Base-by-base conservation (phyloP, 2,113 vertebrate species). In the Orcinus orca region DNA sequence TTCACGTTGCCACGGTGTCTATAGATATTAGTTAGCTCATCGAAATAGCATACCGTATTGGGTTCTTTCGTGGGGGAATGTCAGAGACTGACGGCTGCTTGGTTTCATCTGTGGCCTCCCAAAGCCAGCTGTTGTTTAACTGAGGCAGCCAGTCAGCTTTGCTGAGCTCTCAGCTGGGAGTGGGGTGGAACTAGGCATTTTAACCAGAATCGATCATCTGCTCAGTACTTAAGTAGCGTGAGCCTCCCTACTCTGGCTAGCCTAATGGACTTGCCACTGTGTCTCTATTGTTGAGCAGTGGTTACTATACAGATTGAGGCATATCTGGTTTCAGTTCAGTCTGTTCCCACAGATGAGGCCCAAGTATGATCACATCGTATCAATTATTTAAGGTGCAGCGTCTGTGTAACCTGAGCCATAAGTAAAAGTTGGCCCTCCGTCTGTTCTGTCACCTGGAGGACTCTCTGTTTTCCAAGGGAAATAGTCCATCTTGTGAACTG, bases 321-420 rank as follows among this genome's bases (percentile, higher is more conserved):
- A 90, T 98, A 98, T 98, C 97, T 98, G 91, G 97, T 98, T 99
- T 98, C 98, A 97, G 95, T 97, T 97, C 97, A 95, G 58, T 98
- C 98, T 98, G 98, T 97, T 98, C 76, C 88, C 90, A 88, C 98
- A 98, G 98, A 98, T 98, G 98, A 99, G 98, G 85, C 95, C 97
- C 65, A 44, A 96, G 88, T 97, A 97, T 98, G 98, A 98, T 98
- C 98, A 93, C 95, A 97, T 96, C 53, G 1, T 97, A 97, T 98
- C 96, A 98, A 98, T 98, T 99, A 98, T 98, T 98, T 98, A 99
- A 98, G 97, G 98, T 95, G 62, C 94, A 97, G 95, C 81, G 87
- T 94, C 97, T 98, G 55, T 98, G 98, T 98, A 98, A 98, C 98
- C 65, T 20, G 97, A 99, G 92, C 97, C 98, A 94, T 98, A 95